Evolutionary conservation across 1,140 invertebrate species (phyloP), one percentile per base, ranked within the genome.

Genomic region (Drosophila repleta): DNA sequence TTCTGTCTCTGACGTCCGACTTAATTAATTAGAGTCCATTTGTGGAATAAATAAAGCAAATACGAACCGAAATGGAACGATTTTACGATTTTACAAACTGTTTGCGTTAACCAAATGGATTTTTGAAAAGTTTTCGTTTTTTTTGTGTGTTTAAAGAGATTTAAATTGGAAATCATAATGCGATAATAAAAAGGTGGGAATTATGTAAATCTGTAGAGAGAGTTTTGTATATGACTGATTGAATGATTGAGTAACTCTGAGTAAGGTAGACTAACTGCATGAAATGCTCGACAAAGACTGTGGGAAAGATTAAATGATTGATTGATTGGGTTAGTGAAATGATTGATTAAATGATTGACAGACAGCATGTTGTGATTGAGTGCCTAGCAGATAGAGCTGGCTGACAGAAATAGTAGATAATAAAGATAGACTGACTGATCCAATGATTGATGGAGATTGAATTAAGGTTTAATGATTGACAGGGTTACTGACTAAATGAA

Each of bases 11-110:
- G 69, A 72, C 55, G 69, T 7, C 39, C 21, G 49, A 46, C 56
- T 67, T 72, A 72, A 72, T 72, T 72, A 72, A 72, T 73, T 68
- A 68, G 43, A 41, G 26, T 45, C 55, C 41, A 45, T 49, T 55
- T 49, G 35, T 20, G 15, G 20, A 37, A 62, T 11, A 41, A 64
- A 64, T 64, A 35, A 32, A 43, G 45, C 26, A 55, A 49, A 48
- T 49, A 41, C 32, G 43, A 55, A 49, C 11, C 18, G 35, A 46
- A 11, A 6, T 15, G 17, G 24, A 57, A 41, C 21, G 37, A 45
- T 29, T 26, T 57, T 11, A 13, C 26, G 17, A 60, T 21, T n/a
- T n/a, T n/a, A 10, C 4, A 17, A 43, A 43, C 15, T 45, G 26
- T 57, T 24, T 18, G 29, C 56, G 37, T 15, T 29, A 29, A 29